Evolutionary conservation across 2,113 vertebrate species (phyloP).

Genomic region (Origma solitaria): DNA sequence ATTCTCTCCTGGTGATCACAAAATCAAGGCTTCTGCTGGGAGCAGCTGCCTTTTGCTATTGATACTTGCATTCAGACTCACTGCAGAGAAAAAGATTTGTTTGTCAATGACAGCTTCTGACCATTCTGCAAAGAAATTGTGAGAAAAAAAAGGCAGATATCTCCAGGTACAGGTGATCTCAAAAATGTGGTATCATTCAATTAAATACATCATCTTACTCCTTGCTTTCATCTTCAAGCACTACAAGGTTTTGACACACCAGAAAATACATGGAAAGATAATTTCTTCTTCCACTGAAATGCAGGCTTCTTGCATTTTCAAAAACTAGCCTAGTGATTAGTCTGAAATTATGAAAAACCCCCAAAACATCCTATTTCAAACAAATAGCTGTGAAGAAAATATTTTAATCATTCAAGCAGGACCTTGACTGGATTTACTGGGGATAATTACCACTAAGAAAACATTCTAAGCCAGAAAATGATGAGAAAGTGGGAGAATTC

Average conservation of each 20-base stretch:
- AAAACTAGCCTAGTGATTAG: background rate
- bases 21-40: background rate
- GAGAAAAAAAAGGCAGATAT: background rate
- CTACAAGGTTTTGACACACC: background rate
- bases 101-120: background rate
- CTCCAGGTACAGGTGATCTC: background rate
- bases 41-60: background rate
- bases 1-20: background rate
- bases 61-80: background rate
- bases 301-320: background rate
- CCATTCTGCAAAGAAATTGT: background rate
- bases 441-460: background rate
- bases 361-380: background rate
- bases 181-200: background rate
- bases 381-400: background rate
- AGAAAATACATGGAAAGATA: background rate
- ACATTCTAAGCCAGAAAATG: background rate
- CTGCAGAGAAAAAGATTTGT: background rate
- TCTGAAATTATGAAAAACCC: background rate
- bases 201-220: background rate
- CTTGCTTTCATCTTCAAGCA: background rate
- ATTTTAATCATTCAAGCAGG: background rate
- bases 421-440: background rate
- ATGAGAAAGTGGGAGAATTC: background rate
- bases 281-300: background rate